phyloP scores from a whole-genome alignment of 2,797 vertebrate species.

The Pipistrellus pygmaeus region DNA sequence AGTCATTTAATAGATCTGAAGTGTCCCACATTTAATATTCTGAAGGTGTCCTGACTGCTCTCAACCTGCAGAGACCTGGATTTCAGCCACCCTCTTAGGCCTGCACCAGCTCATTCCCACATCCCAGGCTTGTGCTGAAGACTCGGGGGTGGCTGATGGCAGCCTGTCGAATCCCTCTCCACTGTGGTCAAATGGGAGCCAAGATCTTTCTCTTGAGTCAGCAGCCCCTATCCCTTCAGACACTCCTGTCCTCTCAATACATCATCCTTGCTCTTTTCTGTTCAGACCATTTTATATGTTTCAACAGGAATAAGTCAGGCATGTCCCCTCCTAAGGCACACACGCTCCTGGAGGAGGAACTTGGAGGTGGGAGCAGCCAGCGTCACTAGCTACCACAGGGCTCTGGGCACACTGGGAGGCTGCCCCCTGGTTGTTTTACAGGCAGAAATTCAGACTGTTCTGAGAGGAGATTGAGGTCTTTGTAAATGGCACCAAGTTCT shows the following conservation, averaged over 20 bases:
- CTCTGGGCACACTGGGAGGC: fast-evolving
- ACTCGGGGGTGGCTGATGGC: fast-evolving
- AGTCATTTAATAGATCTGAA: fast-evolving
- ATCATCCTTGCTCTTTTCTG: background rate
- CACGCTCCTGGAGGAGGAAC: fast-evolving
- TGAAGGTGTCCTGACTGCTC: fast-evolving
- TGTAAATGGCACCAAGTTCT: fast-evolving
- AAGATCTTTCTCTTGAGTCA: background rate
- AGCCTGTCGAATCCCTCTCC: background rate
- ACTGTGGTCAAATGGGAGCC: background rate
- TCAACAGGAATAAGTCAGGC: too few species aligned
- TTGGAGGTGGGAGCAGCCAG: background rate
- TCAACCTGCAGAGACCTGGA: fast-evolving
- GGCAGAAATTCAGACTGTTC: background rate
- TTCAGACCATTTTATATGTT: background rate
- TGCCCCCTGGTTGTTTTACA: background rate
- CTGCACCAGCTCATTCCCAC: fast-evolving
- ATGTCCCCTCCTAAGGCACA: fast-evolving
- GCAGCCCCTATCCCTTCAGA: background rate
- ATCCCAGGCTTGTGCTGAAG: fast-evolving
- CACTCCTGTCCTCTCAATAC: fast-evolving
- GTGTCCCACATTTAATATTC: too few species aligned
- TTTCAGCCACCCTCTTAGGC: background rate
- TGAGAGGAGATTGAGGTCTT: background rate
- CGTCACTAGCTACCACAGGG: fast-evolving